Evolutionary conservation across 2,888 invertebrate genomes (phyloP), one percentile per base, ranked within the genome.

Genomic region (Himalopsyche japonica): DNA sequence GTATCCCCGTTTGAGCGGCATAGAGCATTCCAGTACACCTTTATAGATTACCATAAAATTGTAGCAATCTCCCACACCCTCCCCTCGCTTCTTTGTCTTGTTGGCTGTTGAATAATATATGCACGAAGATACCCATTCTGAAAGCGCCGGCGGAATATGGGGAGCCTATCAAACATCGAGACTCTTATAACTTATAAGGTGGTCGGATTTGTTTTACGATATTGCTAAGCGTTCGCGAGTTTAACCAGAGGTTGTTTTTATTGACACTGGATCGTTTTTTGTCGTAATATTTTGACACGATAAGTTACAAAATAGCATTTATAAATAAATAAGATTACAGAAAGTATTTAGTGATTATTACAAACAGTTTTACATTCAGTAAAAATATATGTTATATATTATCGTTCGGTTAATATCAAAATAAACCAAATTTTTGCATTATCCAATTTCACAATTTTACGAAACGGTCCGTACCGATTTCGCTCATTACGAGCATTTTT

Each of bases 181-280:
- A 76, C 83, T 79, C 80, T 83, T 57, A 57, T 57, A 57, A 57
- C 57, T 57, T 83, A 83, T 83, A 80, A 76, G 83, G 80, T 20
- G 80, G 80, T 80, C 64, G 83, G 83, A 83, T 83, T 83, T 80
- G 83, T 48, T 83, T 83, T 83, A 83, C 83, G 83, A 83, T 70
- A 79, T 83, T 70, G 83, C 70, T 80, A 76, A 83, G 70, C 70
- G 83, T 83, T 83, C 76, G 83, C 48, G 83, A 57, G 57, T 20
- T 57, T 57, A 57, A 57, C 57, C 24, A 24, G 57, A 57, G 20
- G 57, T 57, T 57, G 3, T 57, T 57, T 57, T 57, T 57, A 57
- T 57, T 57, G 57, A 57, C 20, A 57, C 57, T 20, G n/a, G 20
- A 57, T 57, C 57, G 20, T 57, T 57, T 57, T 57, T 57, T 20